Base-by-base conservation (phyloP, 1,140 invertebrate genomes). In the Epicauta chinensis region DNA sequence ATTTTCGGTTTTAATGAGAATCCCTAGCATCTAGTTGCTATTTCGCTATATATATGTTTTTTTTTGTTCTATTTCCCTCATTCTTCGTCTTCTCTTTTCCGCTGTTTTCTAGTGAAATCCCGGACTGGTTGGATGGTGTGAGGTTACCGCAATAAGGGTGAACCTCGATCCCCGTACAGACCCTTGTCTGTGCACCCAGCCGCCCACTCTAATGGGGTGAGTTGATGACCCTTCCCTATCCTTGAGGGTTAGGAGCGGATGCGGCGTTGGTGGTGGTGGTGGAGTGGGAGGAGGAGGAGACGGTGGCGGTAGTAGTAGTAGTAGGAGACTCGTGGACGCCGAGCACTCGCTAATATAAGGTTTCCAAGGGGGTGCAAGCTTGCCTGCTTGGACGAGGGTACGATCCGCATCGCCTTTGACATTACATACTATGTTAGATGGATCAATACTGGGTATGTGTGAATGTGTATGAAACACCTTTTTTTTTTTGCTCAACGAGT, bases 191-290 rank as follows among this genome's bases (percentile, higher is more conserved):
- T 38, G 37, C 61, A 59, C 61, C 61, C 61, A 63, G 59, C 61
- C 57, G 59, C 60, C 61, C 61, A 61, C 61, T 59, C 53, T 61
- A 32, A 45, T 44, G 44, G 58, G 47, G 52, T 55, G 61, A 57
- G 61, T 52, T 51, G 59, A 63, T 63, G 61, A 63, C 61, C 61
- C 56, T 60, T 63, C 56, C 56, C 61, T 59, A 56, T 61, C 56
- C 54, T 61, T 54, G 48, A 62, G 59, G 59, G 52, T 60, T 54
- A 12, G 60, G 44, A 57, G 49, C 41, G 58, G 51, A 55, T 55
- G 56, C 49, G 48, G 49, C 41, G 51, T 40, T 42, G 55, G 55
- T 23, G 23, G 23, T 23, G 23, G 23, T 23, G 23, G 30, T 34
- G 45, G 44, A 35, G 45, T 49, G 31, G 43, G 51, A 23, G 52